A percentile compares a stretch with the other conserved stretches of the same genome.
Conservation (phyloP, 92 coral and sea anemone genomes). For the Chrysogorgia sp. region DNA sequence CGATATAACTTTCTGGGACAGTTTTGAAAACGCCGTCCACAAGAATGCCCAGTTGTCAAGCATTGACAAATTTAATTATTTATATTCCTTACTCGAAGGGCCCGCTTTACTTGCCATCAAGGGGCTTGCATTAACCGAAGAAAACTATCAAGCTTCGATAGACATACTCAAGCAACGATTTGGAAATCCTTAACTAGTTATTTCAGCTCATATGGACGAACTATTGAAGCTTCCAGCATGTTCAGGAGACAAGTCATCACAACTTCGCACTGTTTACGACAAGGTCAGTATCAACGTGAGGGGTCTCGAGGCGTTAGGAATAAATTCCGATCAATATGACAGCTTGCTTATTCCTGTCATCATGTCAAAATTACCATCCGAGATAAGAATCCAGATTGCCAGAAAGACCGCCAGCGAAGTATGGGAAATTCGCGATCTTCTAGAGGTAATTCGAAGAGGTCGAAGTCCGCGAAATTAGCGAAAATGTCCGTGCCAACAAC, state of each 20-base stretch:
- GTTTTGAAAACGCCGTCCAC: constrained; percentile 4
- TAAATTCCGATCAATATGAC: constrained; percentile 20
- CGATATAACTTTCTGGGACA: neutral
- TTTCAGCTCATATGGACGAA: constrained; percentile 12
- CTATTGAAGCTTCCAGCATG: constrained; percentile 1
- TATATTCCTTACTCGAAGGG: constrained; percentile 1
- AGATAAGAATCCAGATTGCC: constrained; percentile 14
- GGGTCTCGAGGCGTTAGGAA: constrained; percentile 29
- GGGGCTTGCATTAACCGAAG: constrained; percentile 8
- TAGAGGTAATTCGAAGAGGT: constrained; percentile 23
- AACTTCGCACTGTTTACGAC: constrained; percentile 8
- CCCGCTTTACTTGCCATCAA: neutral
- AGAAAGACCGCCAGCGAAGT: constrained; percentile 25
- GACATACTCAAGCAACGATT: constrained; percentile 1
- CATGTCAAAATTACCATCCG: constrained; percentile 27
- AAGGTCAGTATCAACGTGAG: constrained; percentile 21
- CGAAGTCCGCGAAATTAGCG: constrained; percentile 27
- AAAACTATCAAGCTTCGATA: neutral
- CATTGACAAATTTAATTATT: constrained; percentile 6
- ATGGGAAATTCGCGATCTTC: constrained; percentile 18
- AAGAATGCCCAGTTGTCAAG: neutral
- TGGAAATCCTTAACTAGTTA: constrained; percentile 8
- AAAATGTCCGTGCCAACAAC: constrained; percentile 11
- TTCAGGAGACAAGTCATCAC: neutral
- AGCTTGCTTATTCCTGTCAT: constrained; percentile 33